A percentile compares a stretch with the other conserved stretches of the same genome.
These are phyloP conservation scores for Syngnathus rostellatus DNA, from an alignment of 2,797 vertebrate species.

Conservation along the genomic window DNA sequence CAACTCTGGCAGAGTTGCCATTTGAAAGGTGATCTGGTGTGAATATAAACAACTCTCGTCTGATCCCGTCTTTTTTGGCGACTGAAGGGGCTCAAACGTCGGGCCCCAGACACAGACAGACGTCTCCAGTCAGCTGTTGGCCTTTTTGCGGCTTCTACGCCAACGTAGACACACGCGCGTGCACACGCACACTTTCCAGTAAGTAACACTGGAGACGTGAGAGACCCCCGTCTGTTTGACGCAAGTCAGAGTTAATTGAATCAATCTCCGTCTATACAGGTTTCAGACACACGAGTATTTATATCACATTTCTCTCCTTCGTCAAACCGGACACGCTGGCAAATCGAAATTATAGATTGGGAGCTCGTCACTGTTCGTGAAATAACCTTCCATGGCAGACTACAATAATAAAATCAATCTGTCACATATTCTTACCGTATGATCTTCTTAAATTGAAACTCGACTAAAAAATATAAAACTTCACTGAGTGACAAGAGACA, in stretches of 20 bases:
- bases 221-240: slow-evolving; percentile 41
- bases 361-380: slow-evolving; percentile 13
- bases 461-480: no score
- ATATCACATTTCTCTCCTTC: slow-evolving; percentile 43
- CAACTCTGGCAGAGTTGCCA: slow-evolving; percentile 43
- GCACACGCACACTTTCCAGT: background rate
- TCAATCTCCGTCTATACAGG: slow-evolving; percentile 37
- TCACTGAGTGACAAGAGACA: slow-evolving; percentile 1
- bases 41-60: slow-evolving; percentile 58
- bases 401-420: slow-evolving; percentile 24
- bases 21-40: slow-evolving; percentile 55
- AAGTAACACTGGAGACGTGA: slow-evolving; percentile 19
- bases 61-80: slow-evolving; percentile 44
- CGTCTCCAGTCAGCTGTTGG: slow-evolving; percentile 55
- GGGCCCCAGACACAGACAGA: slow-evolving; percentile 39
- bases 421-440: no score
- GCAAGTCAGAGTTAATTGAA: slow-evolving; percentile 43
- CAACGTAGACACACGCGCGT: background rate
- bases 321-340: slow-evolving; percentile 8
- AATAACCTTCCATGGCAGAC: slow-evolving; percentile 16
- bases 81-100: slow-evolving; percentile 28
- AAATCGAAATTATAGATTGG: background rate
- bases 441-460: no score
- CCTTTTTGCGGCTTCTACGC: slow-evolving; percentile 33
- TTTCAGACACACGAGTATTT: slow-evolving; percentile 30